Conservation (phyloP, 1,140 invertebrate species). For the Drosophila ambigua region DNA sequence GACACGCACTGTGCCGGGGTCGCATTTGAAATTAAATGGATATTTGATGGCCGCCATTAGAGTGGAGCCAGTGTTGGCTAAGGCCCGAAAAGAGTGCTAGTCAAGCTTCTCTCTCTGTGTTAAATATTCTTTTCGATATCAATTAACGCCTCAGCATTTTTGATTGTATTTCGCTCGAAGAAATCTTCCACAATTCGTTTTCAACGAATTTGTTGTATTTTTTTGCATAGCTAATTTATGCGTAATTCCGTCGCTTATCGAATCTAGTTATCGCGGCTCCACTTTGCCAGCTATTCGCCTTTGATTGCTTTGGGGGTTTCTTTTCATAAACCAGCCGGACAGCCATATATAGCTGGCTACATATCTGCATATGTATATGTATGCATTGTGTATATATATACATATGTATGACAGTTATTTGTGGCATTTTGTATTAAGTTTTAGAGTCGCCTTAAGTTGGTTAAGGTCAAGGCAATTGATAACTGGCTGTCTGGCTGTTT, state of each 20-base stretch:
- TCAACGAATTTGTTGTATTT: too few species aligned
- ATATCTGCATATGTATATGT: not conserved
- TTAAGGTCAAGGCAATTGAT: slow-evolving; percentile 53
- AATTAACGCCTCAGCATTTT: too few species aligned
- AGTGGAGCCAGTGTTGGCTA: not conserved
- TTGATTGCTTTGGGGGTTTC: slow-evolving; percentile 4
- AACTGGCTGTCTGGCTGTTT: slow-evolving; percentile 2
- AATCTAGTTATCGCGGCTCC: slow-evolving; percentile 31
- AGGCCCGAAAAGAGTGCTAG: too few species aligned
- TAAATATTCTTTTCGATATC: too few species aligned
- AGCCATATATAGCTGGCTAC: too few species aligned
- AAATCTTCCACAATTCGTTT: too few species aligned
- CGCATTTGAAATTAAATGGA: slow-evolving; percentile 34
- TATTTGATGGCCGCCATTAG: slow-evolving; percentile 3
- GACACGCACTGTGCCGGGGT: slow-evolving; percentile 37
- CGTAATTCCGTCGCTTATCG: slow-evolving; percentile 6
- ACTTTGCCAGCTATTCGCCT: slow-evolving; percentile 1
- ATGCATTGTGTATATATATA: not conserved
- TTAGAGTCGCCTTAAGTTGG: slow-evolving; percentile 43
- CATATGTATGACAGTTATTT: slow-evolving; percentile 38
- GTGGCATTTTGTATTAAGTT: slow-evolving; percentile 37
- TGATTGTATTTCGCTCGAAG: too few species aligned
- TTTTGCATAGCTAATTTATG: slow-evolving; percentile 40
- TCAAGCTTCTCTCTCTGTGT: too few species aligned
- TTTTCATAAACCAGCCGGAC: too few species aligned